Evolutionary conservation across 1,140 invertebrate species (phyloP).

Genomic region (Lepidurus packardi): DNA sequence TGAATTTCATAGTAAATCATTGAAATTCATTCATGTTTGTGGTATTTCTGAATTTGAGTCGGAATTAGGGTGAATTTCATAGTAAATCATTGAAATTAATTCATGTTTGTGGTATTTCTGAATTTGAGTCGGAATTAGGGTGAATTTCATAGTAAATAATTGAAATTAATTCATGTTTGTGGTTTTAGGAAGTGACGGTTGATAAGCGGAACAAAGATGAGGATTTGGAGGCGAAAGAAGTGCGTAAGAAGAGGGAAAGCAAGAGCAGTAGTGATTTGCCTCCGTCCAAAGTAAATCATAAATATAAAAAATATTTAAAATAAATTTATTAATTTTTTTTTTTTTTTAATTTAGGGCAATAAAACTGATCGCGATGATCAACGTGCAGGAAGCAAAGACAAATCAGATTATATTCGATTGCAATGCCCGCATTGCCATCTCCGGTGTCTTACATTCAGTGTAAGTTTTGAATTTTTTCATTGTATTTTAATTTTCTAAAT

Average conservation of each 20-base stretch:
- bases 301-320: constrained; percentile 25
- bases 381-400: constrained; percentile 16
- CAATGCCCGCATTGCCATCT: constrained; percentile 66
- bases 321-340: not conserved
- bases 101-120: too few species aligned
- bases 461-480: constrained; percentile 41
- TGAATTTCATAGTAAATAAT: too few species aligned
- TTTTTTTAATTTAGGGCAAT: not conserved
- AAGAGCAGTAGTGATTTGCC: not conserved
- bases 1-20: too few species aligned
- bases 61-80: too few species aligned
- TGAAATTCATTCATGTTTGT: too few species aligned
- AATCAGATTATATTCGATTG: constrained; percentile 56
- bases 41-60: too few species aligned
- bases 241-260: constrained; percentile 24
- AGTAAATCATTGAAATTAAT: too few species aligned
- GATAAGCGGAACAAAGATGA: not conserved
- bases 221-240: not conserved
- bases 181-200: too few species aligned
- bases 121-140: too few species aligned
- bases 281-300: not conserved
- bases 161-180: too few species aligned
- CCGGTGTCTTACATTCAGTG: constrained; percentile 64
- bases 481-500: constrained; percentile 25
- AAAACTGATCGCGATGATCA: not conserved